Conservation (phyloP, 1,140 invertebrate species). For the Drosophila bocqueti region DNA sequence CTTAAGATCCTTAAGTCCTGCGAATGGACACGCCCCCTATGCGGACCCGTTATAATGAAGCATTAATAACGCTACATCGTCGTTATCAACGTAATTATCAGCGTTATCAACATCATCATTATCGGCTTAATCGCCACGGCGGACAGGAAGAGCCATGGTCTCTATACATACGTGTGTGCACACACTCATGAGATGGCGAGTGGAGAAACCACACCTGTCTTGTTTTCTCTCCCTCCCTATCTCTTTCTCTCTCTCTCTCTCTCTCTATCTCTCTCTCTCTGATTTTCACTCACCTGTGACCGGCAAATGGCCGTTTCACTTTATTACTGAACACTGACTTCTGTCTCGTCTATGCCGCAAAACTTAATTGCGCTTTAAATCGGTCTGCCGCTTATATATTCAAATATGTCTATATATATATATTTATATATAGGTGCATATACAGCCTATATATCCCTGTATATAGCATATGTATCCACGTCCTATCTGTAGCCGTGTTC, state of each 20-base stretch:
- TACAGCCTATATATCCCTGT: background rate
- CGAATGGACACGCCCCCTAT: background rate
- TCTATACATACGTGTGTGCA: background rate
- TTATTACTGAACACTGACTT: constrained; percentile 37
- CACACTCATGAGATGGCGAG: background rate
- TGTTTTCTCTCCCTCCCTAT: background rate
- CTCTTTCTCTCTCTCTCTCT: background rate
- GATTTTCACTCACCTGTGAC: constrained; percentile 23
- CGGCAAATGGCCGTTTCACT: constrained; percentile 30
- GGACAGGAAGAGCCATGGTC: constrained; percentile 41
- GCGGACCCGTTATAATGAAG: constrained; percentile 31
- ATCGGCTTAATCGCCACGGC: constrained; percentile 47
- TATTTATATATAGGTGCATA: background rate
- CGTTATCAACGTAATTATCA: constrained; percentile 44
- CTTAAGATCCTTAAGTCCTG: constrained; percentile 7
- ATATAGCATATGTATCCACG: constrained; percentile 7
- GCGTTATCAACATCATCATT: constrained; percentile 54
- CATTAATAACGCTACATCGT: constrained; percentile 45
- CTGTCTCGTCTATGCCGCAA: constrained; percentile 55
- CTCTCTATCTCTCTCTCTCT: background rate
- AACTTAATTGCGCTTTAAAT: constrained; percentile 65
- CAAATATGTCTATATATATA: background rate
- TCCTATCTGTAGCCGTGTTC: constrained; percentile 26
- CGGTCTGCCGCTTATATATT: constrained; percentile 16
- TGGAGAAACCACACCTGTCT: constrained; percentile 31